Conservation (phyloP, 2,113 vertebrate species). For the Myiagra hebetior region DNA sequence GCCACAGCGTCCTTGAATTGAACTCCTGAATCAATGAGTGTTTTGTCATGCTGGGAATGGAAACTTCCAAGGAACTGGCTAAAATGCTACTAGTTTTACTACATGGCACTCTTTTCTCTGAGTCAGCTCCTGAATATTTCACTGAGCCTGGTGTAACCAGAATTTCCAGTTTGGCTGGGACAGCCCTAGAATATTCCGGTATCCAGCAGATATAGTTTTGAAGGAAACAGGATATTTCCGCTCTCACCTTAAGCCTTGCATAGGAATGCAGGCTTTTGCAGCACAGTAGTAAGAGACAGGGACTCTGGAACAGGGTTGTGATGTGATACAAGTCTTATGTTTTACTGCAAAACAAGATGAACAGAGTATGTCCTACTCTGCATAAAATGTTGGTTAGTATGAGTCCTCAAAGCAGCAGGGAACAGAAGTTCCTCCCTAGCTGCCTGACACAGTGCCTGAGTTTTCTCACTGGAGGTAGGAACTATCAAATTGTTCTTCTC, state of each 20-base stretch:
- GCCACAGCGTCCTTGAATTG: neutral
- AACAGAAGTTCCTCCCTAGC: neutral
- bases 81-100: slow-evolving; percentile 3
- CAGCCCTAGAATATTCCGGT: neutral
- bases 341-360: neutral
- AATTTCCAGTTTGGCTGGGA: slow-evolving; percentile 4
- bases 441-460: neutral
- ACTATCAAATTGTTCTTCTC: neutral
- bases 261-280: neutral
- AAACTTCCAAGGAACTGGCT: neutral
- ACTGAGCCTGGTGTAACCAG: neutral
- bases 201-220: neutral
- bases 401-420: neutral
- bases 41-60: neutral
- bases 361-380: neutral
- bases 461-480: neutral
- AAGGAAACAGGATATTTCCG: neutral
- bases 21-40: slow-evolving; percentile 33
- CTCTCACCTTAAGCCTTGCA: neutral
- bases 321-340: neutral
- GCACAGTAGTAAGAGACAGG: neutral
- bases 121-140: neutral
- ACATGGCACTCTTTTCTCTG: neutral
- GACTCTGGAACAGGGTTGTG: neutral
- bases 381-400: neutral